A percentile compares a stretch with the other conserved stretches of the same genome.
Evolutionary conservation across 2,797 vertebrate genomes (phyloP).

Genomic region (Notolepis coatsorum): DNA sequence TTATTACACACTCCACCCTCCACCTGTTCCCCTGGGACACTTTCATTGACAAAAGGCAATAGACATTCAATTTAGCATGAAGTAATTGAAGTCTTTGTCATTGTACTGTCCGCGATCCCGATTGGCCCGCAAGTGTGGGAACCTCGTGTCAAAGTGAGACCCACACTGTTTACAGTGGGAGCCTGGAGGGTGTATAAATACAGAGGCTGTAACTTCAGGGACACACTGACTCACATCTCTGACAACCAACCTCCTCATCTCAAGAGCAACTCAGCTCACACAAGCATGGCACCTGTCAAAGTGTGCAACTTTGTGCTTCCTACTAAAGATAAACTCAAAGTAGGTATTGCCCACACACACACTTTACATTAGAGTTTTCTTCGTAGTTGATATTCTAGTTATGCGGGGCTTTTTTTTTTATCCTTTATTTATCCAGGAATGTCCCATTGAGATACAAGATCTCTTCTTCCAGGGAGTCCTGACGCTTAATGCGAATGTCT

Average conservation of each 20-base stretch:
- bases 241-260: not conserved
- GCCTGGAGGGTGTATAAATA: constrained; percentile 67
- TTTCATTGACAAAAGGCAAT: constrained; percentile 70
- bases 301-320: constrained; percentile 24
- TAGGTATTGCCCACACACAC: too few relatives aligned
- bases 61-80: constrained; percentile 73
- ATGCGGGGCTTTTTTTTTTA: too few relatives aligned
- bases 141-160: constrained; percentile 58
- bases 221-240: not conserved
- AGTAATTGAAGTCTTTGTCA: constrained; percentile 61
- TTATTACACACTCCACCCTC: constrained; percentile 72
- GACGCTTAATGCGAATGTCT: too few relatives aligned
- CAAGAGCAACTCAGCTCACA: not conserved
- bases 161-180: constrained; percentile 39
- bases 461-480: too few relatives aligned
- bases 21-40: constrained; percentile 76
- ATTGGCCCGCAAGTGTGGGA: constrained; percentile 84
- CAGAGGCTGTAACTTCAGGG: not conserved
- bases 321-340: constrained; percentile 40
- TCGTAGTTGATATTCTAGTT: too few relatives aligned
- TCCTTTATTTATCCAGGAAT: too few relatives aligned
- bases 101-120: constrained; percentile 47
- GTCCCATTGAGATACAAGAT: too few relatives aligned
- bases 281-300: constrained; percentile 11
- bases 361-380: too few relatives aligned